Base-by-base conservation (phyloP, 2,888 invertebrate genomes). In the Mythimna albipuncta region DNA sequence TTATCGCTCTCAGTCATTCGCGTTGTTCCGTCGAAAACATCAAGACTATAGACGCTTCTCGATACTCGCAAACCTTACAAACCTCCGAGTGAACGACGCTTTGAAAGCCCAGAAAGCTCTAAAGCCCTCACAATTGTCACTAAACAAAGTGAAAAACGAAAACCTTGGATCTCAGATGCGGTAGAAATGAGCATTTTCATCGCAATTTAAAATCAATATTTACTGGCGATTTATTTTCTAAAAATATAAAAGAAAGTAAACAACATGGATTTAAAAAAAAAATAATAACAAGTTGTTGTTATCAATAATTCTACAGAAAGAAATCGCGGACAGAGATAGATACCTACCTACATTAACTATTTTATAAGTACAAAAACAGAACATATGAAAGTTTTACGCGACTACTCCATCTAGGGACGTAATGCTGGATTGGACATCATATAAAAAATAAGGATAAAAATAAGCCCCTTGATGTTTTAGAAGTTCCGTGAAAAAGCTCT, bases 71-170 rank as follows among this genome's bases (percentile, higher is more conserved):
- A 90, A 87, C 87, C 89, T 86, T 85, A 83, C 79, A 84, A 89
- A 85, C 84, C 85, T 85, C 83, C 80, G 76, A 81, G 79, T 77
- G 87, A 90, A 87, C 86, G 88, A 86, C 81, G 85, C 85, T 83
- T 86, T 84, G 77, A 88, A 87, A 88, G 86, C 89, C 77, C 82
- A 72, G 80, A 82, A 85, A 87, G 86, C 88, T 88, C 78, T 86
- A 89, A 90, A 90, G 88, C 90, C 81, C 68, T 84, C 87, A 87
- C 89, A 88, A 90, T 90, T 87, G 88, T 86, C 86, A 88, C 89
- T 88, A 88, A 89, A 87, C 88, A 87, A 89, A 89, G 89, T 87
- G 87, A 84, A 85, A 85, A 87, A 82, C 80, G 83, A 78, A 89
- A 88, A 83, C 82, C 84, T 82, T 82, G 77, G 77, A 75, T 81